phyloP scores from a whole-genome alignment of 2,113 vertebrate species.

The Cercocebus atys region DNA sequence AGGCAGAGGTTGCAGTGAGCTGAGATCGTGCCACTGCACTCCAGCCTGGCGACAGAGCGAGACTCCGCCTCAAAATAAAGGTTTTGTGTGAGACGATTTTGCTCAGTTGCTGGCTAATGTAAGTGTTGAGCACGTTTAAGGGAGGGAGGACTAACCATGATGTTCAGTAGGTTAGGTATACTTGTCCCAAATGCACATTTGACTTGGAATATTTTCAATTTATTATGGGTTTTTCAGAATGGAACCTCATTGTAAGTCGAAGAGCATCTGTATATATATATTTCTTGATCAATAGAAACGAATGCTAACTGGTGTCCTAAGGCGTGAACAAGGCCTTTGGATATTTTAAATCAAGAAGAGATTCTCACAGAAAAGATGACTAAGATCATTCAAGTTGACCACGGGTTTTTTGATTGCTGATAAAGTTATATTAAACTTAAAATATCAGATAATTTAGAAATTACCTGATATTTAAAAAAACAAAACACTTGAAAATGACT shows the following conservation, averaged over 20 bases:
- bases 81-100: neutral
- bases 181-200: neutral
- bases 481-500: neutral
- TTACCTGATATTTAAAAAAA: neutral
- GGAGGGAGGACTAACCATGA: neutral
- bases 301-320: neutral
- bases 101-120: neutral
- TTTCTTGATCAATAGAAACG: neutral
- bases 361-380: neutral
- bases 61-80: too few relatives aligned
- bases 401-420: neutral
- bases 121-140: neutral
- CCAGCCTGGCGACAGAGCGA: too few relatives aligned
- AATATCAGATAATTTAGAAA: neutral
- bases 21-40: fast-evolving
- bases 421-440: neutral
- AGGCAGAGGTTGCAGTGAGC: too few relatives aligned
- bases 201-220: neutral
- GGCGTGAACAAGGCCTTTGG: neutral
- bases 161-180: neutral
- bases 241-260: neutral
- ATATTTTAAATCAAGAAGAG: neutral
- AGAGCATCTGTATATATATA: neutral
- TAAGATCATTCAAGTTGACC: too few relatives aligned
- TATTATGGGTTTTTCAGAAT: neutral